Evolutionary conservation across 2,113 vertebrate species (phyloP).

Genomic region (Isurus oxyrinchus): DNA sequence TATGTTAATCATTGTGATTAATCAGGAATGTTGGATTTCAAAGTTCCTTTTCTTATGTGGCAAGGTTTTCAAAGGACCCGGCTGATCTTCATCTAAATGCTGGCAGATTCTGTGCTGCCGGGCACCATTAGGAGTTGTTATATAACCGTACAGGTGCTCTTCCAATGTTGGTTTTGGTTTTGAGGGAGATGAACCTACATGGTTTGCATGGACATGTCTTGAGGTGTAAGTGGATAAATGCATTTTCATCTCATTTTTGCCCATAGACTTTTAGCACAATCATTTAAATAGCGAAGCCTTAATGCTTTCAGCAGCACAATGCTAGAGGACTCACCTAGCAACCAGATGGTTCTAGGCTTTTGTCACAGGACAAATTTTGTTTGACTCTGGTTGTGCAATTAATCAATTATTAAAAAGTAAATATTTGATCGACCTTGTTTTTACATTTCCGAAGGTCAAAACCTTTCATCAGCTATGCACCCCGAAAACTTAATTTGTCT

Average conservation of each 20-base stretch:
- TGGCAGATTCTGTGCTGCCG: neutral
- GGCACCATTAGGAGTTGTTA: neutral
- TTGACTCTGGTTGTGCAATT: neutral
- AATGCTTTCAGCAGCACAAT: neutral
- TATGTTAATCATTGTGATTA: conserved; percentile 15
- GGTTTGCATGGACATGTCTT: conserved; percentile 16
- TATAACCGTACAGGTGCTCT: neutral
- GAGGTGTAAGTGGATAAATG: conserved; percentile 6
- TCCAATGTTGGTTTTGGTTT: neutral
- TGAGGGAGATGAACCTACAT: neutral
- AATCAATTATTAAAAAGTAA: neutral
- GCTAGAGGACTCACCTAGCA: neutral
- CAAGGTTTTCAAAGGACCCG: neutral
- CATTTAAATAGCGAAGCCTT: neutral
- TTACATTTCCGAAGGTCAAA: neutral
- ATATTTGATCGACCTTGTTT: neutral
- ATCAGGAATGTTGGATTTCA: conserved; percentile 33
- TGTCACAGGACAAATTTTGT: neutral
- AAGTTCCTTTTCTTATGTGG: neutral
- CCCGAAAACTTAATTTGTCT: neutral
- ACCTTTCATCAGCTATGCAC: neutral
- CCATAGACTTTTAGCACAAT: neutral
- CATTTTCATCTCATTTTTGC: neutral
- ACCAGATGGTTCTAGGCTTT: neutral
- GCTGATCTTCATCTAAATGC: neutral